A percentile compares a stretch with the other conserved stretches of the same genome.
These are phyloP conservation scores for Andrena flavipes DNA, from an alignment of 2,888 invertebrate genomes.

Conservation along the genomic window DNA sequence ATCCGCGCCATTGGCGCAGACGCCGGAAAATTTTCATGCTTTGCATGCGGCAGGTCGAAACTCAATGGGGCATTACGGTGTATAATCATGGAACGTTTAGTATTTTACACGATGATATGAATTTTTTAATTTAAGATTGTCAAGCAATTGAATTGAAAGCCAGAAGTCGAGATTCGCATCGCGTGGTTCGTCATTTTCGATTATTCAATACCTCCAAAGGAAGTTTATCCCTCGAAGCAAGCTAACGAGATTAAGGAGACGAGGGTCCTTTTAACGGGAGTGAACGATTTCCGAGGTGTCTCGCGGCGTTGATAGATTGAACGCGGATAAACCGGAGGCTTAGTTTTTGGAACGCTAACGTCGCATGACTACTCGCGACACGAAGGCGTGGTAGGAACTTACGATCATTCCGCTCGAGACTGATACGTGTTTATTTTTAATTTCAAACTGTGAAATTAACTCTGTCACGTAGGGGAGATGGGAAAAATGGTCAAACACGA, in stretches of 20 bases:
- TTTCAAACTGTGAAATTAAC: not conserved
- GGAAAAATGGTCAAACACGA: too few species aligned
- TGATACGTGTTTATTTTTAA: conserved; percentile 1
- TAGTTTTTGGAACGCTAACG: not conserved
- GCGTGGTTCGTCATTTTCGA: conserved; percentile 4
- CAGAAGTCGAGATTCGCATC: not conserved
- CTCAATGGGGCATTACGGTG: not conserved
- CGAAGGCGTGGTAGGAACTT: not conserved
- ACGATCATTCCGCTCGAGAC: not conserved
- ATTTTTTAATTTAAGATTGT: too few species aligned
- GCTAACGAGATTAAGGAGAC: conserved; percentile 38
- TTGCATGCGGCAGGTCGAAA: not conserved
- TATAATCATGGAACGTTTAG: too few species aligned
- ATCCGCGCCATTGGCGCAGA: conserved; percentile 72
- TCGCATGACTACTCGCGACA: not conserved
- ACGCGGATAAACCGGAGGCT: not conserved
- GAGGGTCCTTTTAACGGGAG: conserved; percentile 19
- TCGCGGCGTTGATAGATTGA: not conserved
- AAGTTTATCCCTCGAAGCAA: conserved; percentile 21
- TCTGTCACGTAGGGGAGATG: too few species aligned
- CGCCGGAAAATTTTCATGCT: conserved; percentile 31
- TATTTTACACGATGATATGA: too few species aligned
- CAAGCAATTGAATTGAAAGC: conserved; percentile 29
- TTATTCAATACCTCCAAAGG: conserved; percentile 26
- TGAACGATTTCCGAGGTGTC: conserved; percentile 14